Percentiles rank a stretch among this genome's conserved stretches.
These are phyloP conservation scores for Euwallacea similis DNA, from an alignment of 1,140 invertebrate species.

Conservation along the genomic window DNA sequence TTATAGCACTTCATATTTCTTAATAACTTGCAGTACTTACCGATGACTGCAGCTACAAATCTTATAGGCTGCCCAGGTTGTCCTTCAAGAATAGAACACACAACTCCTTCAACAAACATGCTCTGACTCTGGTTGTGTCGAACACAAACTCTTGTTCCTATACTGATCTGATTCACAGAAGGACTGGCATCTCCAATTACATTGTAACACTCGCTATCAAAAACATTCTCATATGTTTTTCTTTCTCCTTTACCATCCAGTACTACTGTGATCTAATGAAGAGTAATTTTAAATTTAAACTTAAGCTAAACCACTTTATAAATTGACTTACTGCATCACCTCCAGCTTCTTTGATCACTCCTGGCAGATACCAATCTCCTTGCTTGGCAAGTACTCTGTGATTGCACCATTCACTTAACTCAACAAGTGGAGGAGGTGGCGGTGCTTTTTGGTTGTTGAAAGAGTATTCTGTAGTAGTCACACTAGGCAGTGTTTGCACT, in stretches of 20 bases:
- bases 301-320: not conserved
- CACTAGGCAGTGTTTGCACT: conserved; percentile 50
- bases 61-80: conserved; percentile 70
- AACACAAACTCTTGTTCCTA: conserved; percentile 57
- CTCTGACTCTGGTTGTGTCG: conserved; percentile 57
- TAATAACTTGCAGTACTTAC: conserved; percentile 23
- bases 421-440: conserved; percentile 55
- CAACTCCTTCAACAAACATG: conserved; percentile 82
- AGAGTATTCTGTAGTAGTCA: conserved; percentile 64
- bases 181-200: conserved; percentile 93
- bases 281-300: conserved; percentile 2
- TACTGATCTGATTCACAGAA: conserved; percentile 69
- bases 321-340: conserved; percentile 54
- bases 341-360: conserved; percentile 67
- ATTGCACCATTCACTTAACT: conserved; percentile 88
- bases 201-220: conserved; percentile 78
- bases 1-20: too few species aligned
- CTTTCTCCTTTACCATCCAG: conserved; percentile 69
- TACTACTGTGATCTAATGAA: conserved; percentile 67
- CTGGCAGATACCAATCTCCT: conserved; percentile 80
- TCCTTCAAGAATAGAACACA: conserved; percentile 68
- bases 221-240: conserved; percentile 67
- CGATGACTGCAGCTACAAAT: conserved; percentile 75
- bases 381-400: conserved; percentile 87
- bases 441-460: conserved; percentile 45